Evolutionary conservation across 2,888 invertebrate species (phyloP), one percentile per base, ranked within the genome.

Genomic region (Drosophila pegasa): DNA sequence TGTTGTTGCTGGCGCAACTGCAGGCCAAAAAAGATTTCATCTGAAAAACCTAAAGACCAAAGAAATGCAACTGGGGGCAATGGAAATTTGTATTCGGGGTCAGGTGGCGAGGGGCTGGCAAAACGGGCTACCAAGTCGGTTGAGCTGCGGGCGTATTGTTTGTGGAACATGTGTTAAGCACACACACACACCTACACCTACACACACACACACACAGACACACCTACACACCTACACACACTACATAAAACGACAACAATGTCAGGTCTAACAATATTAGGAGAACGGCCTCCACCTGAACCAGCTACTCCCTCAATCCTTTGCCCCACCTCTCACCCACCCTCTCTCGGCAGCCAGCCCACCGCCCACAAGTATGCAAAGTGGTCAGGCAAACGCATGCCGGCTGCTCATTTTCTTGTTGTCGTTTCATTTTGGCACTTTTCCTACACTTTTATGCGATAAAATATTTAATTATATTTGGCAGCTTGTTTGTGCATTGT

Each of bases 381-480:
- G 58, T 60, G 73, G 71, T 57, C 63, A 55, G 60, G 82, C 47
- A 57, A 84, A 87, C 83, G 83, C 83, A 83, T 87, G 85, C 81
- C 87, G 62, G 71, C 62, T 83, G 87, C 83, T 83, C 73, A 83
- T 84, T 87, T 87, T 65, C 78, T 63, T 79, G 79, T 82, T 84
- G 82, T 85, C 87, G 76, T 87, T 87, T 87, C 82, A 76, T 84
- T 84, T 84, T 79, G 85, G 82, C 78, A 78, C 75, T 75, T 78
- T 81, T 75, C 68, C 70, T 75, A 71, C 87, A 82, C 79, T 84
- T 87, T 88, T 81, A 77, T 88, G 85, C 81, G 80, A 88, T 86
- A 87, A 87, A 86, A 88, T 84, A 88, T 88, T 88, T 87, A 87
- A 88, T 88, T 86, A 88, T 86, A 86, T 88, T 86, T 80, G 83